These are phyloP conservation scores for Zosterops hypoxanthus DNA, from an alignment of 2,113 vertebrate genomes.

Conservation along the genomic window DNA sequence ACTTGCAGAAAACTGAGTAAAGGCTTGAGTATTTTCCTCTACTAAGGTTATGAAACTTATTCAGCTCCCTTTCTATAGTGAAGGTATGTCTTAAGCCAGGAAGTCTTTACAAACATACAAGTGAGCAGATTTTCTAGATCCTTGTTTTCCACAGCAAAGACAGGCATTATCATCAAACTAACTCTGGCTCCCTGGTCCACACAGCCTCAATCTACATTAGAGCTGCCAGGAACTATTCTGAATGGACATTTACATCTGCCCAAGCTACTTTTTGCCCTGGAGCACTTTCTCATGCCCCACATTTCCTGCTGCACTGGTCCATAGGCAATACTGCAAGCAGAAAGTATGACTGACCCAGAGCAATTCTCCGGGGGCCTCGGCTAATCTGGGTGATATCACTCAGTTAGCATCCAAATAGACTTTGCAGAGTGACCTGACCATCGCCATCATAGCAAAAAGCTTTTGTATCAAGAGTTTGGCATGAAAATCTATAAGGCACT, in stretches of 20 bases:
- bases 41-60: not conserved
- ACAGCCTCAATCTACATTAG: not conserved
- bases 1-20: not conserved
- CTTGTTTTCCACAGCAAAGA: not conserved
- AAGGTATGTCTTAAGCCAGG: not conserved
- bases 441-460: not conserved
- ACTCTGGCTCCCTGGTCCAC: not conserved
- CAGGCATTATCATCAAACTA: not conserved
- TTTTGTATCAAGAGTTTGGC: not conserved
- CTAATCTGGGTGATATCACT: rapidly evolving
- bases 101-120: not conserved
- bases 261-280: not conserved
- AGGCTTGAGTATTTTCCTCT: not conserved
- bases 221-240: not conserved
- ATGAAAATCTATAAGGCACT: not conserved
- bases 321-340: not conserved
- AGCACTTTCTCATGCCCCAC: not conserved
- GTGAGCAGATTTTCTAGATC: not conserved
- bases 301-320: not conserved
- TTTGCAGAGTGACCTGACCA: not conserved
- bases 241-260: not conserved
- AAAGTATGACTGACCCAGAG: not conserved
- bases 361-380: not conserved
- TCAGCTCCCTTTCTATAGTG: not conserved
- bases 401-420: not conserved